Base-by-base conservation (phyloP, 2,888 invertebrate species). In the Eurytoma adleriae region DNA sequence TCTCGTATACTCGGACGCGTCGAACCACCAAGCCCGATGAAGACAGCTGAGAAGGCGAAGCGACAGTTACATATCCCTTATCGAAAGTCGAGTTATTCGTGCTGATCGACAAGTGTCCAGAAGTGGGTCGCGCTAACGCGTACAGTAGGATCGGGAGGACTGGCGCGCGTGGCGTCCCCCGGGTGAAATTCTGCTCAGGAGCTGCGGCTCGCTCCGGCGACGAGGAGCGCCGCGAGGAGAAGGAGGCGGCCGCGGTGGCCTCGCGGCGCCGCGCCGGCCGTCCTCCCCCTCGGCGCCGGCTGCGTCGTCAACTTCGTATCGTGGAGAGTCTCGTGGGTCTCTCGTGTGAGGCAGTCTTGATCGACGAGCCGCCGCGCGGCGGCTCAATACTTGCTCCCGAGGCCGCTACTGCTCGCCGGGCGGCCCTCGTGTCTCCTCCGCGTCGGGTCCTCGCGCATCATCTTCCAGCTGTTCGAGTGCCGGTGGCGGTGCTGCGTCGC, bases 281-380 rank as follows among this genome's bases (percentile, higher is more conserved):
- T 3, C 30, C 30, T 2, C 30, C 30, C 30, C 30, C 30, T 4
- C 52, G 52, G 52, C 16, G 52, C 50, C 71, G 18, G 71, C 13
- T 5, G 62, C 67, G n/a, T 27, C 24, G 13, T 18, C 62, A 52
- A 52, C 62, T 50, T 64, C 59, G 62, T 59, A 57, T 69, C 80
- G 72, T 68, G 80, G 72, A 80, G 78, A 62, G 84, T 85, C 85
- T 85, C 84, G 83, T 69, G 84, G 84, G 80, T 86, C 84, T 86
- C 87, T 84, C 86, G 82, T 82, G 84, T 86, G 88, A 89, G 88
- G 88, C 90, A 90, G 90, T 90, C 90, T 90, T 90, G 86, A 88
- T 87, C 88, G 89, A 89, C 88, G 89, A 90, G 88, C 87, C 84
- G 84, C 82, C 88, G 89, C 89, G 88, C 87, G 84, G 84, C 82